phyloP scores from a whole-genome alignment of 2,888 invertebrate genomes.

The Cataglyphis rosenhaueri region DNA sequence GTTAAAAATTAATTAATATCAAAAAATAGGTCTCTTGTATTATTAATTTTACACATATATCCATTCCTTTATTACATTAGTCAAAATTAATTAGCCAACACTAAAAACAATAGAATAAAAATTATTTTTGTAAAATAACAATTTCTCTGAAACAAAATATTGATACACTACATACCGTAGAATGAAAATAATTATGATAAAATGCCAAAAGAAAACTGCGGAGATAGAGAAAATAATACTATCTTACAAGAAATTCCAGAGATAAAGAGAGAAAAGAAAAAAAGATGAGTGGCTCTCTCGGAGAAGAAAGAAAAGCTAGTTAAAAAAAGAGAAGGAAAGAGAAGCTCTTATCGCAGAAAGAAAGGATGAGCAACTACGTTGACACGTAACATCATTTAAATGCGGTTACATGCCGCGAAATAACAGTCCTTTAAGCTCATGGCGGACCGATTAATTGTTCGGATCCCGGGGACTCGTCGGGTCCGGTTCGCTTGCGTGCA shows the following conservation, averaged over 20 bases:
- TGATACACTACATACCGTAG: background rate
- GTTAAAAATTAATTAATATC: conserved; percentile 55
- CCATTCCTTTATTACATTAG: background rate
- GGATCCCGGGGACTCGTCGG: conserved; percentile 43
- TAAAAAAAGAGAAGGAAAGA: background rate
- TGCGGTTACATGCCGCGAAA: conserved; percentile 66
- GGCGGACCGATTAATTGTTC: conserved; percentile 69
- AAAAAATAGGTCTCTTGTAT: background rate
- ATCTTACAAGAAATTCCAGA: conserved; percentile 8
- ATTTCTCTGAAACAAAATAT: background rate
- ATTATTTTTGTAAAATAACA: conserved; percentile 25
- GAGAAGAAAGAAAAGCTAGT: conserved; percentile 15
- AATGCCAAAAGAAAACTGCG: conserved; percentile 9
- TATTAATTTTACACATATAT: background rate
- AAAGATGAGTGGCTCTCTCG: background rate
- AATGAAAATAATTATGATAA: background rate
- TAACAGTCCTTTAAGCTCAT: conserved; percentile 70
- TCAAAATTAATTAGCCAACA: conserved; percentile 8
- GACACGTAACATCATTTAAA: conserved; percentile 70
- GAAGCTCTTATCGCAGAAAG: conserved; percentile 49
- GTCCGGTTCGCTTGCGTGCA: conserved; percentile 58
- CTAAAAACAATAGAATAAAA: background rate
- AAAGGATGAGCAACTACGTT: conserved; percentile 38
- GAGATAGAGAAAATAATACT: conserved; percentile 19
- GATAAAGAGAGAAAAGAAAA: conserved; percentile 21